Evolutionary conservation across 1,140 invertebrate species (phyloP).

Genomic region (Hyphantria cunea): DNA sequence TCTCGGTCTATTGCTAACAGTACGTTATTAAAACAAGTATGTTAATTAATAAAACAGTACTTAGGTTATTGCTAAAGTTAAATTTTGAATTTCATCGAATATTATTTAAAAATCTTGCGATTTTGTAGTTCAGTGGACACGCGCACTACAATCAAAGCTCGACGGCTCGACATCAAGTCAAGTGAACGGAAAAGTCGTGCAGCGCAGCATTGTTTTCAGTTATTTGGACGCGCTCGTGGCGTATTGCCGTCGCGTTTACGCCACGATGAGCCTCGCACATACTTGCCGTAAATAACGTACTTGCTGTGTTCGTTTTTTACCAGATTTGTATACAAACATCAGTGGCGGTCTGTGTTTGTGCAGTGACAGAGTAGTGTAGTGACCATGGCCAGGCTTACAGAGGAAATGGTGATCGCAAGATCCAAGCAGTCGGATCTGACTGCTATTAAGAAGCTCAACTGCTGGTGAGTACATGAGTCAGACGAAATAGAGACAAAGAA

Average conservation of each 20-base stretch:
- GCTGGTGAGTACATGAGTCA: constrained; percentile 87
- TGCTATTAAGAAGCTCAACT: constrained; percentile 93
- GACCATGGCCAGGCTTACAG: constrained; percentile 90
- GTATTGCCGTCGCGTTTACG: constrained; percentile 34
- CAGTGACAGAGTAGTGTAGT: constrained; percentile 53
- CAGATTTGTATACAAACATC: constrained; percentile 26
- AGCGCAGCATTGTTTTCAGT: constrained; percentile 30
- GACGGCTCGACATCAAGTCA: too few species aligned
- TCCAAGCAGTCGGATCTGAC: constrained; percentile 93
- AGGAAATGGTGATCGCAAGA: constrained; percentile 95
- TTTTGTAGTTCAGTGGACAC: constrained; percentile 13
- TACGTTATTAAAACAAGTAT: too few species aligned
- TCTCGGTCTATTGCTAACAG: too few species aligned
- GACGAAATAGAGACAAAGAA: constrained; percentile 17
- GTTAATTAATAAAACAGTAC: too few species aligned
- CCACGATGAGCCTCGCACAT: constrained; percentile 4
- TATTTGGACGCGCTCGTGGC: constrained; percentile 30
- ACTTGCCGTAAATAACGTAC: constrained; percentile 38
- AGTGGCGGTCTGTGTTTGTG: constrained; percentile 41
- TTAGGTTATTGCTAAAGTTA: too few species aligned
- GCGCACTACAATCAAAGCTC: constrained; percentile 2
- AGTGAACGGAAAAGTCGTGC: constrained; percentile 23
- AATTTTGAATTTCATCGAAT: too few species aligned
- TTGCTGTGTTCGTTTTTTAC: constrained; percentile 39
- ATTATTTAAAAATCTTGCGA: too few species aligned